Percentiles rank a stretch among this genome's conserved stretches.
phyloP scores from a whole-genome alignment of 2,797 vertebrate genomes.

The Pseudochromis fuscus region DNA sequence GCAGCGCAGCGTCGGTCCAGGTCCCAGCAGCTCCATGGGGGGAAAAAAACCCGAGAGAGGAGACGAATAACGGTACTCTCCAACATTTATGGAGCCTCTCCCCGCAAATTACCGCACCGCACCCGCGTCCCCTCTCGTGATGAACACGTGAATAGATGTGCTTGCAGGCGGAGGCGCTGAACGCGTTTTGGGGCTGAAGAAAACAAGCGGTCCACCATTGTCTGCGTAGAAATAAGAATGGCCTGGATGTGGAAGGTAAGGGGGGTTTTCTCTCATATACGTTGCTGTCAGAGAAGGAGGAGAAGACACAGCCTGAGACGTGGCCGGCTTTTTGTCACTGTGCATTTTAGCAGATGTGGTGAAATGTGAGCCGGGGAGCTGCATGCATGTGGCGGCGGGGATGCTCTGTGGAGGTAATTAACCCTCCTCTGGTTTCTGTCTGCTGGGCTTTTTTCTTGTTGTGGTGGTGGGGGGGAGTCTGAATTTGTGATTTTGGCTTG shows the following conservation, averaged over 20 bases:
- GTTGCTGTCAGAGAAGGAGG: background rate
- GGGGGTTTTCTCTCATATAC: conserved; percentile 63
- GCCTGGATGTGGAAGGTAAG: conserved; percentile 98
- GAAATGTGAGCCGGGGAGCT: conserved; percentile 18
- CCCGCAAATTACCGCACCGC: conserved; percentile 67
- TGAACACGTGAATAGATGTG: conserved; percentile 35
- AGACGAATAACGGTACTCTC: conserved; percentile 86
- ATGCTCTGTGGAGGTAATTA: conserved; percentile 57
- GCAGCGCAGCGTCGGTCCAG: conserved; percentile 74
- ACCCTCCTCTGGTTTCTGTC: conserved; percentile 19
- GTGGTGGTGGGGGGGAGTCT: too few relatives aligned
- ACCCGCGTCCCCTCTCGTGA: conserved; percentile 56
- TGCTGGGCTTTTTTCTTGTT: conserved; percentile 3
- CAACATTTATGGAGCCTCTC: conserved; percentile 80
- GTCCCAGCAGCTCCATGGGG: conserved; percentile 73
- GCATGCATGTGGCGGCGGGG: conserved; percentile 22
- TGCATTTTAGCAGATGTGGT: conserved; percentile 42
- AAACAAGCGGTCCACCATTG: conserved; percentile 72
- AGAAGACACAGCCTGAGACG: conserved; percentile 7
- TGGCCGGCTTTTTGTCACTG: background rate
- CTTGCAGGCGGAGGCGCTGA: conserved; percentile 34
- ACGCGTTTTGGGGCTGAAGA: conserved; percentile 67
- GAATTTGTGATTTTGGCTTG: conserved; percentile 1
- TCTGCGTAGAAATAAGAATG: conserved; percentile 87
- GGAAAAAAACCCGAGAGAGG: conserved; percentile 54